phyloP scores from a whole-genome alignment of 1,140 invertebrate genomes.

The Euura lappo region DNA sequence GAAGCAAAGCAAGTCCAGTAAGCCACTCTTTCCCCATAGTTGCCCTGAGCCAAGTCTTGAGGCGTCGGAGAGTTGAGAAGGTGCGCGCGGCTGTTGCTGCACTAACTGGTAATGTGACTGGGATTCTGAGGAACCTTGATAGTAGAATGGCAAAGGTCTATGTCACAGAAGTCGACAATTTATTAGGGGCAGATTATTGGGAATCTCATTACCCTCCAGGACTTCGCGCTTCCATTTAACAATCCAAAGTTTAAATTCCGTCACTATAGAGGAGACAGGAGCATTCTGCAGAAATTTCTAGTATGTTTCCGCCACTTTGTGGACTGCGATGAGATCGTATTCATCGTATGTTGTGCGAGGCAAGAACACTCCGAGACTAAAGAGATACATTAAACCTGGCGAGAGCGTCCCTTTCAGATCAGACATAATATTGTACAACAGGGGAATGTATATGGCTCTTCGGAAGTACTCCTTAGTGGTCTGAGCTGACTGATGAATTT shows the following conservation, averaged over 20 bases:
- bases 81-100: slow-evolving; percentile 39
- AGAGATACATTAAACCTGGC: slow-evolving; percentile 22
- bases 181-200: slow-evolving; percentile 8
- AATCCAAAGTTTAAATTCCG: slow-evolving; percentile 30
- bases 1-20: slow-evolving; percentile 36
- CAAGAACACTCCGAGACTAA: slow-evolving; percentile 21
- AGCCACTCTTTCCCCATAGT: slow-evolving; percentile 38
- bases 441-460: slow-evolving; percentile 26
- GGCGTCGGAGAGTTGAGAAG: slow-evolving; percentile 38
- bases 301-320: slow-evolving; percentile 20
- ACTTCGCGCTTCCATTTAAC: slow-evolving; percentile 28
- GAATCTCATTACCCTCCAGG: background rate
- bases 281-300: slow-evolving; percentile 19
- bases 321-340: slow-evolving; percentile 14
- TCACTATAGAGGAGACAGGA: slow-evolving; percentile 18
- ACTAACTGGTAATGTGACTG: slow-evolving; percentile 41
- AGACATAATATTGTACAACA: slow-evolving; percentile 28
- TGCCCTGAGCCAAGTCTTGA: slow-evolving; percentile 41
- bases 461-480: slow-evolving; percentile 28
- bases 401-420: slow-evolving; percentile 28
- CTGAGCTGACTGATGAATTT: slow-evolving; percentile 21
- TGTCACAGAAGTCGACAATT: slow-evolving; percentile 11
- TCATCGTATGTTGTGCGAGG: slow-evolving; percentile 10
- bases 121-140: slow-evolving; percentile 29
- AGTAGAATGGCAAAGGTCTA: slow-evolving; percentile 25